Evolutionary conservation across 2,888 invertebrate species (phyloP), one percentile per base, ranked within the genome.

Genomic region (Pheosia gnoma): DNA sequence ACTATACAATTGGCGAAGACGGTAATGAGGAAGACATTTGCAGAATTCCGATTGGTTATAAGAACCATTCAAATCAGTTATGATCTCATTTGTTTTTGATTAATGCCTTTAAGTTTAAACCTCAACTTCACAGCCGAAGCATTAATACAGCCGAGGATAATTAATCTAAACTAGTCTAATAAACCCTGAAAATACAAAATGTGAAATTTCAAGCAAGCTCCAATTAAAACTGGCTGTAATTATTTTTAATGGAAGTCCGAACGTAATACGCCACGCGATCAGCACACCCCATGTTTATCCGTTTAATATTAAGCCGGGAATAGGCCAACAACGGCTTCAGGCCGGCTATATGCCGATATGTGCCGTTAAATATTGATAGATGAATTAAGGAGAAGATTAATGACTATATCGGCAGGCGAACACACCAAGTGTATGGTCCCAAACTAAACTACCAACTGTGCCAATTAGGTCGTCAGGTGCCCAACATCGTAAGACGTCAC

Each of bases 281-380:
- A 5, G 7, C 8, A 3, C 55, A 39, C 39, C 38, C 55, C 8
- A 13, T 55, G 8, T 11, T 54, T 54, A 54, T 38, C 54, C 37
- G 39, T 11, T 54, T 10, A 54, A 54, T 54, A 54, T 54, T 54
- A 54, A 54, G 38, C n/a, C 11, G 39, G 37, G 5, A 38, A 39
- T 55, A 39, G 55, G 39, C 39, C 55, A 55, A 55, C 55, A 39
- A 37, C 53, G 53, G 10, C 52, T 9, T 25, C 52, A 6, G 37
- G 53, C 37, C 37, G 53, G 53, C 39, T 55, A 55, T 39, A 39
- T 55, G 53, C 11, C 53, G 55, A 13, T 54, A 54, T 54, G 10
- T 54, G 6, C 11, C 3, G 11, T 11, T 39, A 3, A 55, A 55
- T 55, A 55, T 55, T 55, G 8, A 55, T 39, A 13, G 7, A 13